phyloP scores from a whole-genome alignment of 2,113 vertebrate species.

The Oenanthe melanoleuca region DNA sequence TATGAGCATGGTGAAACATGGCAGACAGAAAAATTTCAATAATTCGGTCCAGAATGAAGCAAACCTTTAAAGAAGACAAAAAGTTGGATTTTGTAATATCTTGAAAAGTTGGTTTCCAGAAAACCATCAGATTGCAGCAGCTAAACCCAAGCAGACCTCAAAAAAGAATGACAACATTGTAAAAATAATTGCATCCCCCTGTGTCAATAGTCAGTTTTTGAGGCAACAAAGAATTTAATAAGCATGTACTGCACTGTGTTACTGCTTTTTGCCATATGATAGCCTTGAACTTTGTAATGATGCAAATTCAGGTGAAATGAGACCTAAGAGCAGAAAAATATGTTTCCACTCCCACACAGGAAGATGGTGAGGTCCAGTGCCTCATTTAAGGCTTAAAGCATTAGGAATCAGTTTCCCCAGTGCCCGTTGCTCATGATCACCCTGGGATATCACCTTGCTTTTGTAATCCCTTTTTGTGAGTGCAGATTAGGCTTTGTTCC shows the following conservation, averaged over 20 bases:
- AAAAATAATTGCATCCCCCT: background rate
- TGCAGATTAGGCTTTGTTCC: background rate
- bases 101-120: constrained; percentile 15
- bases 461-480: background rate
- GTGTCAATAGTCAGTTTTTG: background rate
- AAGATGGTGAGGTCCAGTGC: background rate
- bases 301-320: background rate
- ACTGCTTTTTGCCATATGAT: background rate
- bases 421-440: background rate
- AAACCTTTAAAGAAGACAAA: background rate
- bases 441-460: background rate
- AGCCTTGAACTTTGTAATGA: background rate
- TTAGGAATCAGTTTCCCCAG: background rate
- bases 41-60: background rate
- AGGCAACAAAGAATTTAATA: background rate
- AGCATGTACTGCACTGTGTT: background rate
- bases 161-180: background rate
- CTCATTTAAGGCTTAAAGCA: background rate
- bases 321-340: background rate
- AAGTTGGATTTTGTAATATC: background rate
- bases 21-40: background rate
- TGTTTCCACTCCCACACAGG: background rate
- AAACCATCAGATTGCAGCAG: background rate
- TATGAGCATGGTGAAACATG: fast-evolving
- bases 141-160: constrained; percentile 24